Evolutionary conservation across 2,797 vertebrate species (phyloP), one percentile per base, ranked within the genome.

Genomic region (Xenentodon cancila): DNA sequence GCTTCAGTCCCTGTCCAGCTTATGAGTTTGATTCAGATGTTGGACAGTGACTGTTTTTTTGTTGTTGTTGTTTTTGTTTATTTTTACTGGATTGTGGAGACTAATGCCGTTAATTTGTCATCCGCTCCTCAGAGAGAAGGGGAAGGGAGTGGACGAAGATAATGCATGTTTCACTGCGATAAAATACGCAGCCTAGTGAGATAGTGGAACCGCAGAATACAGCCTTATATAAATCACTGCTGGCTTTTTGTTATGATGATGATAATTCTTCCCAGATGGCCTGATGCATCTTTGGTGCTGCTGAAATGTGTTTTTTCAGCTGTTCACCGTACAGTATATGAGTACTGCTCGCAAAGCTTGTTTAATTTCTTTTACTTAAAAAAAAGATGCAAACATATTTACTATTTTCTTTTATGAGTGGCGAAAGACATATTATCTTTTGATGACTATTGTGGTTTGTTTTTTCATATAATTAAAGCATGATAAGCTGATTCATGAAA

Each of bases 251-350:
- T 84, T 80, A 73, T 86, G 87, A 88, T 87, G 75, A 89, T 60
- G 58, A 74, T 88, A 91, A 92, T 89, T 84, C 73, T 62, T 82
- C 67, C 86, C 91, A 93, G 84, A 92, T 92, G 91, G 77, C 55
- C 65, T 79, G 58, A 51, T 85, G 88, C 83, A 78, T 81, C 68
- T 72, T 81, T 72, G 61, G 67, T 48, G 61, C 72, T 69, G 83
- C 84, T 86, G 87, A 64, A 75, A 78, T 80, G 47, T 79, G 34
- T 55, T 80, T 68, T 49, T 73, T 21, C 19, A 71, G 60, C 49
- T 16, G 19, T 25, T 43, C 46, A n/a, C 16, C 25, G 12, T 40
- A 47, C 53, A 34, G 30, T 5, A 30, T 30, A 37, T 71, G 42
- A 65, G 60, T 58, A 52, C 54, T 62, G n/a, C 46, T 73, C 49